Percentiles rank a stretch among this genome's conserved stretches.
These are phyloP conservation scores for Vidua macroura DNA, from an alignment of 2,113 vertebrate genomes.

Conservation along the genomic window DNA sequence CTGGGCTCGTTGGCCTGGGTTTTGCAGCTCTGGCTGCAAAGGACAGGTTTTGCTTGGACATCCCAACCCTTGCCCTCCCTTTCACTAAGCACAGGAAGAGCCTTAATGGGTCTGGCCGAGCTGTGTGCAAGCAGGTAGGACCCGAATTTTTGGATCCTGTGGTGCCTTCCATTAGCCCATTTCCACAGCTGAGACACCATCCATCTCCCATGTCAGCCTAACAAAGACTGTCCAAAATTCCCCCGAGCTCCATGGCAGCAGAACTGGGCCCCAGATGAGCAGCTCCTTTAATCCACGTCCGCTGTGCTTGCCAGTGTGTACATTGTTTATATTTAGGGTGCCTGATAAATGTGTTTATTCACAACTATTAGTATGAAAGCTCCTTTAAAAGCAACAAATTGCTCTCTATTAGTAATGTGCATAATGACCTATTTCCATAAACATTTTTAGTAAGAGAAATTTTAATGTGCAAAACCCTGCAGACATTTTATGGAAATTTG, in stretches of 20 bases:
- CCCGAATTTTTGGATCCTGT: fast-evolving
- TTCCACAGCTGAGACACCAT: background rate
- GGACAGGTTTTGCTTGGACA: background rate
- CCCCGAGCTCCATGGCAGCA: background rate
- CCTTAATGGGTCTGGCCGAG: background rate
- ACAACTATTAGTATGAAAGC: constrained; percentile 67
- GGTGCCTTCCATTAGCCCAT: background rate
- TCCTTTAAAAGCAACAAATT: constrained; percentile 74
- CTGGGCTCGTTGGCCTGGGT: background rate
- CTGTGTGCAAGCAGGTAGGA: background rate
- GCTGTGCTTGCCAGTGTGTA: background rate
- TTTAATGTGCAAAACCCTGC: constrained; percentile 71
- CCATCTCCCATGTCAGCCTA: background rate
- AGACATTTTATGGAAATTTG: constrained; percentile 75
- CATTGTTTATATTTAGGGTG: constrained; percentile 62
- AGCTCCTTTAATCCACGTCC: background rate
- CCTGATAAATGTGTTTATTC: constrained; percentile 68
- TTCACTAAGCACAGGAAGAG: background rate
- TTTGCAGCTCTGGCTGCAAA: background rate
- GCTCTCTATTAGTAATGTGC: constrained; percentile 63
- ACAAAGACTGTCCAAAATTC: background rate
- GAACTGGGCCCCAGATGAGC: background rate
- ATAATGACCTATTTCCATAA: constrained; percentile 77
- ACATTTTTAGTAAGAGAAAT: constrained; percentile 68
- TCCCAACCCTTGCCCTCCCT: background rate